phyloP scores from a whole-genome alignment of 1,140 invertebrate genomes.

The Ectropis grisescens region DNA sequence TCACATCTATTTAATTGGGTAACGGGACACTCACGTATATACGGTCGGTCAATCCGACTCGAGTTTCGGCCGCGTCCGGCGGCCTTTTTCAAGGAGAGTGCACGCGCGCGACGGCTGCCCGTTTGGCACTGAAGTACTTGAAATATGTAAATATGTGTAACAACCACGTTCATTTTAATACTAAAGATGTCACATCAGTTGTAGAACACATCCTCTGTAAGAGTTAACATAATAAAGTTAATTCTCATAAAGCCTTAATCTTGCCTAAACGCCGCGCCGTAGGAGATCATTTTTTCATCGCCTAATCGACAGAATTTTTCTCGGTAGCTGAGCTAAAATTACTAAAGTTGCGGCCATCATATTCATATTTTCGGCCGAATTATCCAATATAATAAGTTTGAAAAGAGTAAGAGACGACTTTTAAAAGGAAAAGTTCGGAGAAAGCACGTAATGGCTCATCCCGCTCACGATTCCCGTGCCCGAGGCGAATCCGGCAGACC shows the following conservation, averaged over 20 bases:
- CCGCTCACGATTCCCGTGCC: slow-evolving; percentile 63
- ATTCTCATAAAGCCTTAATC: slow-evolving; percentile 29
- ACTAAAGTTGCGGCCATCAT: slow-evolving; percentile 54
- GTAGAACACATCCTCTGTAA: too few species aligned
- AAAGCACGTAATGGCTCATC: slow-evolving; percentile 68
- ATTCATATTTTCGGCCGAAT: slow-evolving; percentile 62
- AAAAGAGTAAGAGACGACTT: slow-evolving; percentile 66
- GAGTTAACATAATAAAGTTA: slow-evolving; percentile 26
- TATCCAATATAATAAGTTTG: slow-evolving; percentile 66
- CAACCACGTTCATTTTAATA: too few species aligned
- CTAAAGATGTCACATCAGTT: too few species aligned
- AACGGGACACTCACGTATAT: too few species aligned
- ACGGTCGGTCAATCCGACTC: too few species aligned
- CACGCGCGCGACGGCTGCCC: too few species aligned
- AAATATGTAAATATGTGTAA: too few species aligned
- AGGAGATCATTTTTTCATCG: slow-evolving; percentile 35
- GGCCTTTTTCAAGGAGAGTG: too few species aligned
- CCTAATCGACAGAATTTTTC: slow-evolving; percentile 47
- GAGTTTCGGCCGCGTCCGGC: too few species aligned
- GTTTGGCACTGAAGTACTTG: too few species aligned
- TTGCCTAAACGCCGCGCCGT: slow-evolving; percentile 22
- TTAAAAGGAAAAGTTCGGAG: slow-evolving; percentile 66
- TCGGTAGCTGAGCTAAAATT: slow-evolving; percentile 31
- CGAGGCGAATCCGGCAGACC: slow-evolving; percentile 59
- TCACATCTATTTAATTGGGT: too few species aligned